Evolutionary conservation across 2,888 invertebrate species (phyloP).

Genomic region (Heliconius ethilla): DNA sequence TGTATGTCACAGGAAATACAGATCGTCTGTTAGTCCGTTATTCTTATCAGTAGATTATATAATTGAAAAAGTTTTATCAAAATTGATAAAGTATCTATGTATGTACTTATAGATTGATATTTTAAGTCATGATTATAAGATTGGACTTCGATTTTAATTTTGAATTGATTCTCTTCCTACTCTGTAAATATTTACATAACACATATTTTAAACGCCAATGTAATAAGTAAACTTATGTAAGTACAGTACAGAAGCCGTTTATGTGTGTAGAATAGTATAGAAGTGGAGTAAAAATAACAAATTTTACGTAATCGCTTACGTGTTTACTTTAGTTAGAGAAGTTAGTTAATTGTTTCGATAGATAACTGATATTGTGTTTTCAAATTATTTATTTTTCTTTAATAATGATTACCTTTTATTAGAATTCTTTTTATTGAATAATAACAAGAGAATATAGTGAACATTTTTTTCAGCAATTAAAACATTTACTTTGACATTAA

Average conservation of each 20-base stretch:
- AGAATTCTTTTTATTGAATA: no score
- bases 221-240: conserved; percentile 10
- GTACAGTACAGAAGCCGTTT: neutral
- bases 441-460: no score
- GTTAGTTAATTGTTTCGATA: neutral
- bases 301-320: conserved; percentile 9
- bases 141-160: no score
- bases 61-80: conserved; percentile 1
- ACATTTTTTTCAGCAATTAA: no score
- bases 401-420: neutral
- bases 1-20: no score
- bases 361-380: neutral
- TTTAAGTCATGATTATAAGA: neutral
- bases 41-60: neutral
- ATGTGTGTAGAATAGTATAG: conserved; percentile 5
- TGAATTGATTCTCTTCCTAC: no score
- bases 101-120: neutral
- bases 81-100: neutral
- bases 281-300: conserved; percentile 8
- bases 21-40: neutral
- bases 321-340: neutral
- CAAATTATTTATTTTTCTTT: neutral
- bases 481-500: neutral
- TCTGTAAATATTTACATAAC: no score
- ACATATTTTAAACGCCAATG: neutral